Evolutionary conservation across 1,140 invertebrate genomes (phyloP).

Genomic region (Chionoecetes opilio): DNA sequence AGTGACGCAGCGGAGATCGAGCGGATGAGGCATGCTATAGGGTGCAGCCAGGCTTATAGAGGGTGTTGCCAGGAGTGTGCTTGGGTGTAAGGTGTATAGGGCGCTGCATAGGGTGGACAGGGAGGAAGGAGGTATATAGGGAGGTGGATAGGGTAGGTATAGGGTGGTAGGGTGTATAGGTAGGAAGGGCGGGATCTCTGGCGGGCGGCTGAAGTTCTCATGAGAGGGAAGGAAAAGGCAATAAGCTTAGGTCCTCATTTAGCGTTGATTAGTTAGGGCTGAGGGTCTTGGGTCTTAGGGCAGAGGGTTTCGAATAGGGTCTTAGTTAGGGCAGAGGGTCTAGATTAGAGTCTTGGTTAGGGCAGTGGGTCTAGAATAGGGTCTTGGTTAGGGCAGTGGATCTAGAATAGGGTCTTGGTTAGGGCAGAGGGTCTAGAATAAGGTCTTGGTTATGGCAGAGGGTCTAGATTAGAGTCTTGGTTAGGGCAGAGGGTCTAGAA

Average conservation of each 20-base stretch:
- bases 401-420: no score
- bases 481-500: no score
- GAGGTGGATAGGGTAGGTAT: not conserved
- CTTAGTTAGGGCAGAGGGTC: no score
- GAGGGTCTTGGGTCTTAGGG: no score
- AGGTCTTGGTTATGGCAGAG: no score
- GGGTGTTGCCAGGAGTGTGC: not conserved
- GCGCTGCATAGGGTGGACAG: not conserved
- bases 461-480: no score
- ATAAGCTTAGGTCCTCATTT: not conserved
- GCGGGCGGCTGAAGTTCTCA: not conserved
- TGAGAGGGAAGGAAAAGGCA: no score
- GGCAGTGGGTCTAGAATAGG: no score
- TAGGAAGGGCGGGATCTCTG: not conserved
- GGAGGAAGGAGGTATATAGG: not conserved
- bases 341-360: no score
- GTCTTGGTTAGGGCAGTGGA: no score
- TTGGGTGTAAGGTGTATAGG: not conserved
- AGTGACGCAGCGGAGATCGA: not conserved
- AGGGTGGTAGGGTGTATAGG: not conserved
- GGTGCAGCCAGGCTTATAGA: not conserved
- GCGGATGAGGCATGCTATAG: not conserved
- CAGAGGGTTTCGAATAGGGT: no score
- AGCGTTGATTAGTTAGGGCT: not conserved
- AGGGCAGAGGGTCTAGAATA: no score